Evolutionary conservation across 2,797 vertebrate species (phyloP), one percentile per base, ranked within the genome.

Genomic region (Sebastes baramenuke): DNA sequence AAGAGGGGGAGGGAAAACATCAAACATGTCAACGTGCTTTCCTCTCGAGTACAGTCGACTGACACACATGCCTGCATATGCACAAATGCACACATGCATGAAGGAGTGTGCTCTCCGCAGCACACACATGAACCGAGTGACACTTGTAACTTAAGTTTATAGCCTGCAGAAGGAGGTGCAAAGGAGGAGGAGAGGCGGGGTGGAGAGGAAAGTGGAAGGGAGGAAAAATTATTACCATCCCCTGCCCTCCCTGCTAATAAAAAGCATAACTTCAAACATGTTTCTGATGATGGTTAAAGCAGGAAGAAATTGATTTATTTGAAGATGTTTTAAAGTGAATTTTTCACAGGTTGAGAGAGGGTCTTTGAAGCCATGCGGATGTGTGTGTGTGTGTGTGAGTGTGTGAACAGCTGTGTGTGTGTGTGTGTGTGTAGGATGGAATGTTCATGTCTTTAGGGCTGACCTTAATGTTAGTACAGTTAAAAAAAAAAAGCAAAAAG

Each of bases 291-390:
- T 85, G 91, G 89, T 92, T 94, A 95, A 94, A 92, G 92, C 89
- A 90, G 91, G 85, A 89, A 93, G 92, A 94, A 95, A 95, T 93
- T 94, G 95, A 95, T 96, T 95, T 94, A 95, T 96, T 94, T 95
- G 90, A 95, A 95, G 93, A 95, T 93, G 90, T 95, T 93, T 94
- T 93, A 95, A 93, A 94, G 92, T 93, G 89, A 92, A 90, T 92
- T 93, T 94, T 93, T 94, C 88, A 93, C 92, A 93, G 89, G 93
- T 95, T 93, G 91, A 90, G 89, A 86, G 87, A 85, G 73, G 87
- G 84, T 90, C 93, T 95, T 95, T 95, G 94, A 95, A 95, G 95
- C 84, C 77, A 85, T 52, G 56, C 27, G 49, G 30, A 55, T 70
- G 82, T 81, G 76, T 72, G 71, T 85, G 78, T 66, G 22, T 87